phyloP scores from a whole-genome alignment of 2,888 invertebrate genomes.

The Thymelicus lineola region DNA sequence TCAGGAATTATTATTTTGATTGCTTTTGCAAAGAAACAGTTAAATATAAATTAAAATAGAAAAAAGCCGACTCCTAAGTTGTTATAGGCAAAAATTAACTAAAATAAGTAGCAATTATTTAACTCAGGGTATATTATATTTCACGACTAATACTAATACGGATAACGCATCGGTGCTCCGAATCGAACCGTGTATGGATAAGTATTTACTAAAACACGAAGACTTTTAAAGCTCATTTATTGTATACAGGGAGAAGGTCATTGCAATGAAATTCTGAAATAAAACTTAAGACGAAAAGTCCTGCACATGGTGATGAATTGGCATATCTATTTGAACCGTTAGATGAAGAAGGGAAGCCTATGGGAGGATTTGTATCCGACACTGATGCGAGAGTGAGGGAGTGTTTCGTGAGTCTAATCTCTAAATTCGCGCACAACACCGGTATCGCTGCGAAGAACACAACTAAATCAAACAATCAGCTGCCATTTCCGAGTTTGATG shows the following conservation, averaged over 20 bases:
- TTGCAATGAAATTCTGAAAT: slow-evolving; percentile 44
- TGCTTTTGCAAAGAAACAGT: too few species aligned
- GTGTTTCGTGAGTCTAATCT: slow-evolving; percentile 87
- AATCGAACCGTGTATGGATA: too few species aligned
- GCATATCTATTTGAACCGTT: slow-evolving; percentile 89
- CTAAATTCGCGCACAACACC: slow-evolving; percentile 86
- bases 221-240: not conserved
- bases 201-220: too few species aligned
- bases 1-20: too few species aligned
- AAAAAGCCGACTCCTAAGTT: too few species aligned
- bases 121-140: too few species aligned
- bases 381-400: slow-evolving; percentile 88
- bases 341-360: slow-evolving; percentile 84
- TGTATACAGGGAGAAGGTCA: slow-evolving; percentile 39
- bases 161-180: too few species aligned
- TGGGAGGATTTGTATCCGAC: slow-evolving; percentile 68
- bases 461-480: slow-evolving; percentile 45
- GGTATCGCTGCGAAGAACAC: slow-evolving; percentile 49
- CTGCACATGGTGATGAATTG: slow-evolving; percentile 90
- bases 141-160: too few species aligned
- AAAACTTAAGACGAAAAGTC: slow-evolving; percentile 58
- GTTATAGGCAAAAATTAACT: too few species aligned
- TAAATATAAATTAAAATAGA: too few species aligned
- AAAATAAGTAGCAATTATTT: too few species aligned
- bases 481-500: slow-evolving; percentile 41